Conservation (phyloP, 2,797 vertebrate genomes). For the Peromyscus melanophrys region DNA sequence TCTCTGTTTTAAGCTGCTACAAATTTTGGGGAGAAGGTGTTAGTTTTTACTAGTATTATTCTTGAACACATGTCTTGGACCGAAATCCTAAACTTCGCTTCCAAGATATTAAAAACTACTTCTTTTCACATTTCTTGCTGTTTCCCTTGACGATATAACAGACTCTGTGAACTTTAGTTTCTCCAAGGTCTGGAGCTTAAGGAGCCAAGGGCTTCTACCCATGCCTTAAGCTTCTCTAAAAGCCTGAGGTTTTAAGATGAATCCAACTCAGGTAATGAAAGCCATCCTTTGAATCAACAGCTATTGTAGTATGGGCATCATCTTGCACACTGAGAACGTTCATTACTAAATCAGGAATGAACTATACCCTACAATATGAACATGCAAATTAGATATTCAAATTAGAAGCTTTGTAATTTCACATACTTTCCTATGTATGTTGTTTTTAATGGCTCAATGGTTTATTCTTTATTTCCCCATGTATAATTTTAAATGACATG, state of each 20-base stretch:
- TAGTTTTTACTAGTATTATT: conserved; percentile 70
- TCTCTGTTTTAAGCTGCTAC: conserved; percentile 82
- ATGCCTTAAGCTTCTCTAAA: conserved; percentile 46
- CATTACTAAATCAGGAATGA: conserved; percentile 61
- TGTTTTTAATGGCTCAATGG: not conserved
- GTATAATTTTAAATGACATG: conserved; percentile 60
- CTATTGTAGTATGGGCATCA: not conserved
- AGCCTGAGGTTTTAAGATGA: not conserved
- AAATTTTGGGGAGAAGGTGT: conserved; percentile 78
- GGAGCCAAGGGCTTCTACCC: not conserved
- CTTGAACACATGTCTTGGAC: conserved; percentile 80
- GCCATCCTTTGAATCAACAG: conserved; percentile 50
- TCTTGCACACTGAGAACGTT: not conserved
- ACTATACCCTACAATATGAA: conserved; percentile 12
- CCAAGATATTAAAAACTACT: conserved; percentile 61
- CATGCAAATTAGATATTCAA: conserved; percentile 68
- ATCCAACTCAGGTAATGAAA: conserved; percentile 41
- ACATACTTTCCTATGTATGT: conserved; percentile 13
- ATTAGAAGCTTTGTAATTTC: conserved; percentile 64
- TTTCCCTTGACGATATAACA: not conserved
- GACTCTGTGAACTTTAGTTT: not conserved
- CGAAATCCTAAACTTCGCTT: conserved; percentile 69
- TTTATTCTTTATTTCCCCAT: conserved; percentile 11
- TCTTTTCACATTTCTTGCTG: conserved; percentile 63
- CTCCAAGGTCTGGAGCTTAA: conserved; percentile 31